These are phyloP conservation scores for Borostomias antarcticus DNA, from an alignment of 2,797 vertebrate species.

Conservation along the genomic window DNA sequence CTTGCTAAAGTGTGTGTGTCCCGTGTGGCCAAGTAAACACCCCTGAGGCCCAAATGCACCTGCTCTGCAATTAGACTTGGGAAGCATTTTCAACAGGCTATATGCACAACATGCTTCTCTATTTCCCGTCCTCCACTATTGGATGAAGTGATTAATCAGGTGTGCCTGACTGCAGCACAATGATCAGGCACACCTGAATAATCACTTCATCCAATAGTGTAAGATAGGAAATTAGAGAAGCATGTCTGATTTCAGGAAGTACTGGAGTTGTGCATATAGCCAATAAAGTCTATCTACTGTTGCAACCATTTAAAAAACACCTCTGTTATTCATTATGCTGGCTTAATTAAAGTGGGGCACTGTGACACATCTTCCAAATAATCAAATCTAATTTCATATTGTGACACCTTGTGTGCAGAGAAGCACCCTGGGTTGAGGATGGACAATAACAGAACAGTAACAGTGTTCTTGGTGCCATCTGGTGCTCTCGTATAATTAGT, in stretches of 20 bases:
- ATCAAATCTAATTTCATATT: neutral
- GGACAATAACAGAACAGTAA: neutral
- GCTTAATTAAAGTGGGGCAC: neutral
- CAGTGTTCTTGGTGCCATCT: neutral
- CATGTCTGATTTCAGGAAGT: no score
- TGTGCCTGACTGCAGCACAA: no score
- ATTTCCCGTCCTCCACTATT: no score
- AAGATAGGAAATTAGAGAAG: no score
- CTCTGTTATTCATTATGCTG: constrained; percentile 13
- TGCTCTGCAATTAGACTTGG: constrained; percentile 37
- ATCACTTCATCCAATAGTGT: no score
- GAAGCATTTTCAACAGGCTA: neutral
- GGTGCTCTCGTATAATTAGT: constrained; percentile 5
- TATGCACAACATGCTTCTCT: neutral
- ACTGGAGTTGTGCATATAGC: no score
- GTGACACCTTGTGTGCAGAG: neutral
- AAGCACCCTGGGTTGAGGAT: neutral
- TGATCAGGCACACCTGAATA: no score
- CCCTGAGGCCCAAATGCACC: constrained; percentile 23
- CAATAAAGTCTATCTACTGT: no score
- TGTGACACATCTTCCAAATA: neutral
- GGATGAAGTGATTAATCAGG: no score
- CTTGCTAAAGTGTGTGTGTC: no score
- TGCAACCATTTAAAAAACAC: no score
- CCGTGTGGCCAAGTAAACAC: no score